Percentiles rank a stretch among this genome's conserved stretches.
phyloP scores from a whole-genome alignment of 1,140 invertebrate species.

The Cardiocondyla obscurior region DNA sequence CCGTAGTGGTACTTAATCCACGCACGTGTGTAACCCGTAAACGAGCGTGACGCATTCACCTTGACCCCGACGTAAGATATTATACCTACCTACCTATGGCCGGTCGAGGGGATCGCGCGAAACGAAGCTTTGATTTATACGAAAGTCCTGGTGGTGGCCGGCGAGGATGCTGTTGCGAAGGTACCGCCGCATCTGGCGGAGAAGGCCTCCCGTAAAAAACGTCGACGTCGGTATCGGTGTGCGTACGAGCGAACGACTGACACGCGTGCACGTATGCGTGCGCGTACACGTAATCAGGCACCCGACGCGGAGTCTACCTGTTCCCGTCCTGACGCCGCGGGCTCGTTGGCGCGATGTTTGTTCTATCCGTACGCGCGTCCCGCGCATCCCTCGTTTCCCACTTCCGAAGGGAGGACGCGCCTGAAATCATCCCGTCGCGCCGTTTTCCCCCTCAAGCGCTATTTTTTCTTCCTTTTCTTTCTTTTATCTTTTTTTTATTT shows the following conservation, averaged over 20 bases:
- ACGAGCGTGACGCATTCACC: conserved; percentile 72
- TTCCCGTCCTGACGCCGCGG: conserved; percentile 35
- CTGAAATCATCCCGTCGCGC: background rate
- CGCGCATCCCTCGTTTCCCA: too few relatives aligned
- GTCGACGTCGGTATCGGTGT: background rate
- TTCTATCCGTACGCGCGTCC: too few relatives aligned
- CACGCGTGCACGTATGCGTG: background rate
- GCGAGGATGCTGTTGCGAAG: conserved; percentile 35
- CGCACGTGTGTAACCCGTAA: conserved; percentile 68
- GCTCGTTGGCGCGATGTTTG: conserved; percentile 32
- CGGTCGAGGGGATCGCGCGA: conserved; percentile 60
- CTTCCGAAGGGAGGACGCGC: too few relatives aligned
- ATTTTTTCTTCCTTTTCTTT: background rate
- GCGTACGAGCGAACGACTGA: background rate
- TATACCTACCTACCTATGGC: conserved; percentile 70
- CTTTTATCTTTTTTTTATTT: background rate
- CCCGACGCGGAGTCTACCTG: conserved; percentile 19
- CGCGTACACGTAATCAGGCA: conserved; percentile 4
- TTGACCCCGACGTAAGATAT: conserved; percentile 75
- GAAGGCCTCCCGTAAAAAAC: background rate
- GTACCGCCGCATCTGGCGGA: conserved; percentile 30
- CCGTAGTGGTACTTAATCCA: conserved; percentile 68
- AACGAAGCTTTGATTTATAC: conserved; percentile 77
- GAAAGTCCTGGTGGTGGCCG: conserved; percentile 52
- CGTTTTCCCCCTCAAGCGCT: background rate